Conservation (phyloP, 2,888 invertebrate genomes). For the Gandaritis pyraliata region DNA sequence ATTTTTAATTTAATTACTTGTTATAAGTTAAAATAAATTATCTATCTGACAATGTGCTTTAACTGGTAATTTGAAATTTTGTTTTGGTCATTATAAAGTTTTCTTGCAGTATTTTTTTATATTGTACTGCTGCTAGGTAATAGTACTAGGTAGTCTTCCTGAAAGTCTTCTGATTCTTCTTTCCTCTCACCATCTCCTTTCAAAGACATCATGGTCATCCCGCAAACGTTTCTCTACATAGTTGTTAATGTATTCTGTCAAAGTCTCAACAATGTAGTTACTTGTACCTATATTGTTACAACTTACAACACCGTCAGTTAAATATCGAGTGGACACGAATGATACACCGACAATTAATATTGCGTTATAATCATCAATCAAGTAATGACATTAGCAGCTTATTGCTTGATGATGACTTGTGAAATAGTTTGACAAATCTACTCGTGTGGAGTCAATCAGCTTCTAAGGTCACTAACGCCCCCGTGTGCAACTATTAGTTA, state of each 20-base stretch:
- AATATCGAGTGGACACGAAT: conserved; percentile 43
- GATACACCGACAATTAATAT: conserved; percentile 52
- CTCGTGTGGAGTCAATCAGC: conserved; percentile 44
- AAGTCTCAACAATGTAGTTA: conserved; percentile 19
- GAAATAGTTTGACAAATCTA: conserved; percentile 57
- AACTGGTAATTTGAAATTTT: too few species aligned
- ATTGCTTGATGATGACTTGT: conserved; percentile 42
- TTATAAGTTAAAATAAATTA: too few species aligned
- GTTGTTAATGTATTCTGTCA: conserved; percentile 15
- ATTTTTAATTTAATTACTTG: too few species aligned
- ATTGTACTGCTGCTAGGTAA: too few species aligned
- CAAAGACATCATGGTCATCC: too few species aligned
- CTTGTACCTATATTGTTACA: conserved; percentile 39
- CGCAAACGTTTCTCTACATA: too few species aligned
- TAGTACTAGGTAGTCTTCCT: too few species aligned
- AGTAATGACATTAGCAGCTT: conserved; percentile 45
- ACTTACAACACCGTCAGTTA: conserved; percentile 44
- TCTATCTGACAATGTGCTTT: too few species aligned
- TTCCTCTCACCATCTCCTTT: too few species aligned
- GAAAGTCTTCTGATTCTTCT: too few species aligned
- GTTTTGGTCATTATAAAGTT: too few species aligned
- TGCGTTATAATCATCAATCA: conserved; percentile 71
- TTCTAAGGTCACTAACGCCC: conserved; percentile 30
- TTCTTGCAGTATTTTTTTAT: too few species aligned
- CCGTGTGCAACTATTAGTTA: conserved; percentile 37